A percentile compares a stretch with the other conserved stretches of the same genome.
phyloP scores from a whole-genome alignment of 2,888 invertebrate genomes.

The Melolontha melolontha region DNA sequence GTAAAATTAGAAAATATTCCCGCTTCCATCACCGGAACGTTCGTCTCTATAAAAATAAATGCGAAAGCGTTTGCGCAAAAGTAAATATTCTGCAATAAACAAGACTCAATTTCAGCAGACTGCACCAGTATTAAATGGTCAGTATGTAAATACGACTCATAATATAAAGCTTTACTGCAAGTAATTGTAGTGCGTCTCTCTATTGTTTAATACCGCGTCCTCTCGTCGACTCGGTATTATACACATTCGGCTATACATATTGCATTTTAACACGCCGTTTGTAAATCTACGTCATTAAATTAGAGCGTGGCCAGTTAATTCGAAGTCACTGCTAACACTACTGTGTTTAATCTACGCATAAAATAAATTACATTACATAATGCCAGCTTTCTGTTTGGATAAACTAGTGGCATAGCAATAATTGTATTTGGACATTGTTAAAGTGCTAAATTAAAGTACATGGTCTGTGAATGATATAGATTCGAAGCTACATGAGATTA shows the following conservation, averaged over 20 bases:
- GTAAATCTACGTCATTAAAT: constrained; percentile 40
- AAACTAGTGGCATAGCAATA: constrained; percentile 15
- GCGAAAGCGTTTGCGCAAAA: neutral
- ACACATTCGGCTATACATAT: constrained; percentile 10
- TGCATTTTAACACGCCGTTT: constrained; percentile 16
- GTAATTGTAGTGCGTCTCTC: constrained; percentile 27
- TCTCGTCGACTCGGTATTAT: neutral
- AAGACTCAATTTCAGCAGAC: constrained; percentile 22
- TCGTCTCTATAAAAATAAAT: neutral
- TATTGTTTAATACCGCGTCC: constrained; percentile 21
- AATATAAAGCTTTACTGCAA: constrained; percentile 33
- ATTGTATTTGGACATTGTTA: constrained; percentile 20
- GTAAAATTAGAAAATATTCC: too few relatives aligned
- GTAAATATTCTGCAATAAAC: constrained; percentile 14
- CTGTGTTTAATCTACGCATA: constrained; percentile 27
- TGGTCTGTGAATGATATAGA: constrained; percentile 33
- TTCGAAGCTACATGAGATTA: constrained; percentile 9
- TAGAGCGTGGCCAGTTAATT: constrained; percentile 42
- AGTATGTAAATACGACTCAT: constrained; percentile 20
- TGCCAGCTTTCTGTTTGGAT: constrained; percentile 20
- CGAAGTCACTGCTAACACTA: constrained; percentile 32
- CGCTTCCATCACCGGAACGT: neutral
- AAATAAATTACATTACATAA: constrained; percentile 33
- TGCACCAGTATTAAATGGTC: constrained; percentile 17
- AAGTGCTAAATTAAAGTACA: constrained; percentile 12